Evolutionary conservation across 2,888 invertebrate species (phyloP), one percentile per base, ranked within the genome.

Genomic region (Drosophila suboccidentalis): DNA sequence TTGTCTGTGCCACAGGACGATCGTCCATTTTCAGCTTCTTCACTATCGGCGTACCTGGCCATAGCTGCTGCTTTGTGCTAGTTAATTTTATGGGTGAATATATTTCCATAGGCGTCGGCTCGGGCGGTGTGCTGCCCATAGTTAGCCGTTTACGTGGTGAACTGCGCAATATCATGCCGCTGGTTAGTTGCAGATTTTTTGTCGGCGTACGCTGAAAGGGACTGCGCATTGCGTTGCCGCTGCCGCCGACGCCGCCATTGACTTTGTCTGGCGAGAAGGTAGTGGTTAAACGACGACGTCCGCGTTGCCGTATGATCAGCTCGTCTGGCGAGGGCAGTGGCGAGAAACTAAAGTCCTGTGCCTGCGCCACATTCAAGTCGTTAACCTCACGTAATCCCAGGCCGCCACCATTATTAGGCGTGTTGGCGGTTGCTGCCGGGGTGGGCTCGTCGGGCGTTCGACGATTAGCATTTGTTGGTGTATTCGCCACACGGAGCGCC

Each of bases 291-390:
- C 95, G 94, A 75, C 96, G 95, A 34, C 96, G 95, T 17, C 97
- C 97, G 88, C 97, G 94, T 90, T 96, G 96, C 79, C 96, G 95
- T 85, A 97, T 97, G 3, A 97, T 94, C 89, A 96, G 92, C 92
- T 97, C 97, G 91, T 97, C 97, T 0, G 97, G 97, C 19, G 97
- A 97, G 0, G 96, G 95, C 0, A 95, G 94, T 0, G 95, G 95
- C 58, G 95, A 95, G 64, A 94, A 94, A 11, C 94, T 91, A 49
- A 81, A 86, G 58, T 90, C 90, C 79, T 94, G 94, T 5, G 94
- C 93, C 5, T 94, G 90, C 0, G 94, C 94, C 50, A 94, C 91
- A 71, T 92, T 92, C 2, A 93, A 93, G 0, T 94, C 93, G 55
- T 91, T 92, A 68, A 94, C 94, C 49, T 90, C 74, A 6, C 85